Evolutionary conservation across 2,113 vertebrate species (phyloP).

Genomic region (Ursus arctos): DNA sequence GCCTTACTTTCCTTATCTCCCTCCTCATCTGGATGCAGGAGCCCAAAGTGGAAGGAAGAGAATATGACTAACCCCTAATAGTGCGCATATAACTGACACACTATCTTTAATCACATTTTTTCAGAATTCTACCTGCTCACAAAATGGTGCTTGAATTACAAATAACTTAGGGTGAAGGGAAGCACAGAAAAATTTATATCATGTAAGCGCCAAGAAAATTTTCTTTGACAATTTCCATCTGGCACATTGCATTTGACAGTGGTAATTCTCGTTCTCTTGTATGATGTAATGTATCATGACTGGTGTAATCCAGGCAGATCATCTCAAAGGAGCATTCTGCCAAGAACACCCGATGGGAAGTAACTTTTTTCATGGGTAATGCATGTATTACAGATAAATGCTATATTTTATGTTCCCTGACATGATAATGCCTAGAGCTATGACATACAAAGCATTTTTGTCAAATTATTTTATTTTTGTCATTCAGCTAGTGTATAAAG

Average conservation of each 20-base stretch:
- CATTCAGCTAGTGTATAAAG: constrained; percentile 18
- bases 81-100: background rate
- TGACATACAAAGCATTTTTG: constrained; percentile 53
- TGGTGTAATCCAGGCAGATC: constrained; percentile 16
- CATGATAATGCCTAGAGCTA: constrained; percentile 10
- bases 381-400: constrained; percentile 52
- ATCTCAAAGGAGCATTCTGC: constrained; percentile 54
- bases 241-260: background rate
- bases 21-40: background rate
- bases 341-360: constrained; percentile 24
- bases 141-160: background rate
- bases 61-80: background rate
- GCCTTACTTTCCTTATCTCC: background rate
- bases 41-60: background rate
- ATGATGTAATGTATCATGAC: constrained; percentile 54
- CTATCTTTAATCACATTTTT: background rate
- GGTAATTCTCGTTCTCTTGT: background rate
- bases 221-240: constrained; percentile 52
- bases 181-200: background rate
- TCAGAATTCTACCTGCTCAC: background rate
- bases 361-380: constrained; percentile 53
- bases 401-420: background rate
- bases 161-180: background rate
- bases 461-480: constrained; percentile 47
- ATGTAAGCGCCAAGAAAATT: background rate